phyloP scores from a whole-genome alignment of 2,113 vertebrate species.

The Nycticorax nycticorax region DNA sequence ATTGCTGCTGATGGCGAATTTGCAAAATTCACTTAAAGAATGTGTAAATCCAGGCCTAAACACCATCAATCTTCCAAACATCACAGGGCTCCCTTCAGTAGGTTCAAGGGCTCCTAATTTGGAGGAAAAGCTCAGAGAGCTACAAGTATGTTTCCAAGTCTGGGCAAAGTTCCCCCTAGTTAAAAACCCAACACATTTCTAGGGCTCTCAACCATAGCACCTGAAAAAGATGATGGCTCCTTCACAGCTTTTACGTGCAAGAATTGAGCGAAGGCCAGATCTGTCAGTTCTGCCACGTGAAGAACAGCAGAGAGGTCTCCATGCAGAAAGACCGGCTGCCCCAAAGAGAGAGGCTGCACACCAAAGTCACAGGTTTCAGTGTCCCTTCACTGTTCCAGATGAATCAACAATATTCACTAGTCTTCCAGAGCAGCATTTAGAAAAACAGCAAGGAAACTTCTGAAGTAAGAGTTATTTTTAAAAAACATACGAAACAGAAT shows the following conservation, averaged over 20 bases:
- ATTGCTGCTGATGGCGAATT: neutral
- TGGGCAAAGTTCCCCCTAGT: neutral
- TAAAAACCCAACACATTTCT: neutral
- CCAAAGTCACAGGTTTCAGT: neutral
- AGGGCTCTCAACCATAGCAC: neutral
- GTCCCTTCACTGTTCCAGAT: neutral
- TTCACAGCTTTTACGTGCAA: neutral
- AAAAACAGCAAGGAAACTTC: neutral
- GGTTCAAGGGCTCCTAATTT: neutral
- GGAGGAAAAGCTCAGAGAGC: neutral
- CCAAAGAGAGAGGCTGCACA: neutral
- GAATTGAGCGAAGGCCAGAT: neutral
- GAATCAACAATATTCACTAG: fast-evolving
- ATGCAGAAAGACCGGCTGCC: neutral
- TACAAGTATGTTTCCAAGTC: neutral
- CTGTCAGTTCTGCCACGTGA: neutral
- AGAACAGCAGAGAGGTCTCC: neutral
- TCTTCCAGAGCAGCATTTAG: neutral
- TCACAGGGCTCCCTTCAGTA: neutral
- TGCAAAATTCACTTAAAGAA: neutral
- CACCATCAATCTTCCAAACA: fast-evolving
- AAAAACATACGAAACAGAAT: neutral
- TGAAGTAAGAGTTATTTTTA: neutral
- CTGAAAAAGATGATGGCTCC: neutral
- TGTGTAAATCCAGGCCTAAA: fast-evolving